phyloP scores from a whole-genome alignment of 2,113 vertebrate species.

The Upupa epops region DNA sequence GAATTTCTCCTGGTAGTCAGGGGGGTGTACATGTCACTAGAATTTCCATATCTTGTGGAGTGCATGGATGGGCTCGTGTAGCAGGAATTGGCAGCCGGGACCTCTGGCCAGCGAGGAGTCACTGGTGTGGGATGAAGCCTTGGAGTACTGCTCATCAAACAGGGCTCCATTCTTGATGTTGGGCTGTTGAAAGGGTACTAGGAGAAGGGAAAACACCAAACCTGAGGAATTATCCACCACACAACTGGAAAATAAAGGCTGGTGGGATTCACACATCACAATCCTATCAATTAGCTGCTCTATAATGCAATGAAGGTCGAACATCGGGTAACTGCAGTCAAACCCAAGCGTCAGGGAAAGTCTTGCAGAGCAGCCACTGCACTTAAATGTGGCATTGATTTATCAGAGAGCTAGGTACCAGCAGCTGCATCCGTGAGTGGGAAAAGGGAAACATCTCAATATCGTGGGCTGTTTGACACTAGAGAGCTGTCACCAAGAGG shows the following conservation, averaged over 20 bases:
- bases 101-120: constrained; percentile 93
- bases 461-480: background rate
- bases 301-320: background rate
- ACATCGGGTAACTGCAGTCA: background rate
- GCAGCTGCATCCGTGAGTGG: background rate
- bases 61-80: constrained; percentile 93
- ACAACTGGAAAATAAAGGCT: background rate
- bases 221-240: background rate
- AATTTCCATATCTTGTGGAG: constrained; percentile 87
- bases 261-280: background rate
- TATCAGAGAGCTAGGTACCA: background rate
- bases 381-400: background rate
- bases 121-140: constrained; percentile 91
- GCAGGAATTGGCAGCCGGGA: constrained; percentile 89
- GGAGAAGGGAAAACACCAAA: constrained; percentile 34
- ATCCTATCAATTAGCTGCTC: background rate
- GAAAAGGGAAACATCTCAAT: background rate
- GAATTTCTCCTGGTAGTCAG: constrained; percentile 92
- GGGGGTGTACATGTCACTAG: constrained; percentile 93
- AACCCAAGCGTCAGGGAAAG: background rate
- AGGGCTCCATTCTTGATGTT: constrained; percentile 95
- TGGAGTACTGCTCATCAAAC: constrained; percentile 90
- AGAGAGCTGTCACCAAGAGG: background rate
- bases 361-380: background rate
- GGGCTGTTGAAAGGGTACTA: constrained; percentile 96